Conservation (phyloP, 2,888 invertebrate genomes). For the Tachina grossa region DNA sequence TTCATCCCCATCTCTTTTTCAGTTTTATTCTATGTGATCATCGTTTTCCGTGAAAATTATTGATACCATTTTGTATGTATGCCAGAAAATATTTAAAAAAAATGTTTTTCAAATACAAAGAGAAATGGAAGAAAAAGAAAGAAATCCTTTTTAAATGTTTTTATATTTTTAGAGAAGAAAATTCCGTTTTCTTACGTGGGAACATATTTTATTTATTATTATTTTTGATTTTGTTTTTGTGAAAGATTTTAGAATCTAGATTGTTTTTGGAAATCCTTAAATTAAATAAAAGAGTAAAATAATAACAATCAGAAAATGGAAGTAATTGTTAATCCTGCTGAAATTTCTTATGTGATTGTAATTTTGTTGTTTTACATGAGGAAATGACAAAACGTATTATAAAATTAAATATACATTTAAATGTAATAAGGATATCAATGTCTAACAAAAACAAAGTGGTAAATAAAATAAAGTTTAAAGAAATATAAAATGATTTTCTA, state of each 20-base stretch:
- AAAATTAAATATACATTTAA: conserved; percentile 36
- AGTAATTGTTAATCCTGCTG: conserved; percentile 14
- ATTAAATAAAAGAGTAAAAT: conserved; percentile 35
- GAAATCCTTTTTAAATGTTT: conserved; percentile 7
- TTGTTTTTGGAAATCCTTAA: conserved; percentile 27
- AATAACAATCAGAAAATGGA: neutral
- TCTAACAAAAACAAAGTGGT: conserved; percentile 34
- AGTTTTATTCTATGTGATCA: conserved; percentile 27
- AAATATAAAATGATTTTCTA: neutral
- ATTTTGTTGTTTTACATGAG: conserved; percentile 25
- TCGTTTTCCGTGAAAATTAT: conserved; percentile 15
- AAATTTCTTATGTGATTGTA: conserved; percentile 16
- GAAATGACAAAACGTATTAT: neutral
- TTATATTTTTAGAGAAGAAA: conserved; percentile 8
- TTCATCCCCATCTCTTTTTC: neutral
- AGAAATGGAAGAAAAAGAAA: conserved; percentile 1
- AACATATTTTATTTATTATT: conserved; percentile 17
- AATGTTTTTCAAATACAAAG: conserved; percentile 22
- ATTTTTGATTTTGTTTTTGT: neutral
- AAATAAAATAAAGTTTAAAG: conserved; percentile 30
- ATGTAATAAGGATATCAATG: conserved; percentile 56
- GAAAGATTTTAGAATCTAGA: neutral
- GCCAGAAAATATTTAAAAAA: neutral
- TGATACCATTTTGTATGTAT: conserved; percentile 50
- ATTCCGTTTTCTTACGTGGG: conserved; percentile 57